Base-by-base conservation (phyloP, 1,140 invertebrate species). In the Atta colombica region DNA sequence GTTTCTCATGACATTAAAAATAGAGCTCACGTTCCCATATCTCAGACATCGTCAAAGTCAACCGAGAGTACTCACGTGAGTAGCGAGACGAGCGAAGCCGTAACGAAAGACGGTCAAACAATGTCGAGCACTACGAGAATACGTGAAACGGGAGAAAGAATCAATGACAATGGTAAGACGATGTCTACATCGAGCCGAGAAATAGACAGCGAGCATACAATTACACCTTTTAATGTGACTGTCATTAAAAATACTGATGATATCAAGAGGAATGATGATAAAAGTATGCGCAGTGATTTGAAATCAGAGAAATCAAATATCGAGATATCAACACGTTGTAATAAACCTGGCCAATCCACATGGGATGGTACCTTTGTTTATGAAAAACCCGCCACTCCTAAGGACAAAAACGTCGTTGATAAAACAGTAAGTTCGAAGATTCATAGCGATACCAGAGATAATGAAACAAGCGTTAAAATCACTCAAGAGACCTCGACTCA, bases 311-410 rank as follows among this genome's bases (percentile, higher is more conserved):
- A n/a, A 16, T 72, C 61, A 14, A 75, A 25, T 12, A 16, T 69
- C 4, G 84, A 82, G 21, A 69, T 61, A 12, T 55, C 45, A n/a
- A 45, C 61, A 18, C 87, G 89, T 21, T 86, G 72, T 45, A 80
- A 87, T 65, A 93, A 93, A 35, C 95, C 94, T 51, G 95, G 95
- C 5, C 94, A 95, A 75, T 96, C 96, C 0, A 91, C 94, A 4
- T 96, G 96, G 96, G 96, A 96, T 65, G 96, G 96, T 0, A 95
- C 94, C 72, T 96, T 96, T 61, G 89, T 96, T 10, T 82, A 89
- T 14, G 96, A 96, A 90, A 95, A 95, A 84, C 85, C 94, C 0
- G 18, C 53, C n/a, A 77, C 65, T 10, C 10, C 81, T 14, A 87
- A 71, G 45, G 55, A 60, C 28, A 65, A 85, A 55, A 69, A 16